These are phyloP conservation scores for Drosophila suboccidentalis DNA, from an alignment of 2,888 invertebrate species.

Conservation along the genomic window DNA sequence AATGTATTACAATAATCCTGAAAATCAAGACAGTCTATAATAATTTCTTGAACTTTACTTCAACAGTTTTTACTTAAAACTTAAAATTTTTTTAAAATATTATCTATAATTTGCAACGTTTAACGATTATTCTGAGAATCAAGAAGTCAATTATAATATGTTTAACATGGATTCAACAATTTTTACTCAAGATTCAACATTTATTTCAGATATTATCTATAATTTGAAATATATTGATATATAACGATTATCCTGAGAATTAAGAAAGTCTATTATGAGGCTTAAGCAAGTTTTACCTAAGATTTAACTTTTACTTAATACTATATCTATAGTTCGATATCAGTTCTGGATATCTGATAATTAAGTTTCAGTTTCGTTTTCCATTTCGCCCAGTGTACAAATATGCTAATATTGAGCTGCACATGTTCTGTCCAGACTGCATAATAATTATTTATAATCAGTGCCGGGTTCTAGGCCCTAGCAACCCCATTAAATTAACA, in stretches of 20 bases:
- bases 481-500: slow-evolving; percentile 41
- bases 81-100: not conserved
- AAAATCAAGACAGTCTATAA: too few relatives aligned
- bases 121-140: not conserved
- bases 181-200: not conserved
- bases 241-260: too few relatives aligned
- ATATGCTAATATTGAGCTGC: slow-evolving; percentile 51
- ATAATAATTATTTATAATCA: slow-evolving; percentile 46
- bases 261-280: too few relatives aligned
- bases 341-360: not conserved
- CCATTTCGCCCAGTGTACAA: slow-evolving; percentile 12
- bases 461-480: slow-evolving; percentile 47
- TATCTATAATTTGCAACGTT: not conserved
- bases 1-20: too few relatives aligned
- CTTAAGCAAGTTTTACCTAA: too few relatives aligned
- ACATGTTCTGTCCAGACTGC: slow-evolving; percentile 55
- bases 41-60: too few relatives aligned
- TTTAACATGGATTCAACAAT: too few relatives aligned
- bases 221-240: too few relatives aligned
- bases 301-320: too few relatives aligned
- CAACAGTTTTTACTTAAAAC: too few relatives aligned
- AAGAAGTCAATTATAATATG: too few relatives aligned
- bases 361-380: not conserved
- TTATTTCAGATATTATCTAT: not conserved
- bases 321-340: not conserved